Conservation (phyloP, 2,888 invertebrate species). For the Aleiodes alternator region DNA sequence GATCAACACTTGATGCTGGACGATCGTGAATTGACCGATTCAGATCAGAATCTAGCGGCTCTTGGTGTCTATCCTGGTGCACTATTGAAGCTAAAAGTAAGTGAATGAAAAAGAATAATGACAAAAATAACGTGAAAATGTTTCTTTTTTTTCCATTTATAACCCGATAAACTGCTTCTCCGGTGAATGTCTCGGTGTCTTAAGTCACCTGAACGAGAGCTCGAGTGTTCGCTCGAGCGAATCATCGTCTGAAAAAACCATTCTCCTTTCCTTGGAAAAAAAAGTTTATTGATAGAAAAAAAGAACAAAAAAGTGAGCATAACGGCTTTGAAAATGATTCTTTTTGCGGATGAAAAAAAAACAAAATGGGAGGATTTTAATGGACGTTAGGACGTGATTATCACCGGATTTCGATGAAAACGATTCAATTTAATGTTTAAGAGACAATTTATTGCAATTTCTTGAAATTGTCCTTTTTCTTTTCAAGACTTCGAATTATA, state of each 20-base stretch:
- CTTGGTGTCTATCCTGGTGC: conserved; percentile 71
- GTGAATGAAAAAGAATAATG: conserved; percentile 35
- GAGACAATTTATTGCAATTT: no score
- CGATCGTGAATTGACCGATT: conserved; percentile 69
- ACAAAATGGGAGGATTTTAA: conserved; percentile 1
- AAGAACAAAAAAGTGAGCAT: background rate
- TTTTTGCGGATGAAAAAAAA: conserved; percentile 9
- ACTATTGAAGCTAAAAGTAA: conserved; percentile 70
- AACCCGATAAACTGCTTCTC: conserved; percentile 32
- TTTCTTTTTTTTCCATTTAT: conserved; percentile 1
- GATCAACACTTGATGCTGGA: conserved; percentile 71
- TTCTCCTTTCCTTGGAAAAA: background rate
- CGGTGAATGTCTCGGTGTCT: conserved; percentile 39
- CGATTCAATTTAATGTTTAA: background rate
- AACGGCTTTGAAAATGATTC: conserved; percentile 22
- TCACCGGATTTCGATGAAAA: background rate
- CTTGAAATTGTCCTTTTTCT: no score
- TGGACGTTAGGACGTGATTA: background rate
- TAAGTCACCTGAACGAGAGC: conserved; percentile 25
- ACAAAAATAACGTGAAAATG: background rate
- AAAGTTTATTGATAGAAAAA: background rate
- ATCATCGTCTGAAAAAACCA: conserved; percentile 35
- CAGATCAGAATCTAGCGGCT: conserved; percentile 68
- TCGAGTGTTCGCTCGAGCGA: conserved; percentile 34
- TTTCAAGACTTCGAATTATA: no score